phyloP scores from a whole-genome alignment of 2,797 vertebrate genomes.

The Iguana delicatissima region DNA sequence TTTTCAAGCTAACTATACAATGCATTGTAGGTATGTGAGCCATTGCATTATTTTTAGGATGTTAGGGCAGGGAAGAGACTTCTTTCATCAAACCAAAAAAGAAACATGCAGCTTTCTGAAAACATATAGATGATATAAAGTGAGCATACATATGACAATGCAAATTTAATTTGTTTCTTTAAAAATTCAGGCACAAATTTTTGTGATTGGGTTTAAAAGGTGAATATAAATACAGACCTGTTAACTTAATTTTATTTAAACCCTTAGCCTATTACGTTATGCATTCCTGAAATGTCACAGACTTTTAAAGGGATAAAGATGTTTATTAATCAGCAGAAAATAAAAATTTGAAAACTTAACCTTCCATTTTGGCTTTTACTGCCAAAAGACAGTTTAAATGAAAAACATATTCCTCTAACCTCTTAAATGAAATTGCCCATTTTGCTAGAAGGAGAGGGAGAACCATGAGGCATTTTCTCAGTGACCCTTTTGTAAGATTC shows the following conservation, averaged over 20 bases:
- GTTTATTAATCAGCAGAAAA: neutral
- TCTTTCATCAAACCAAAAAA: neutral
- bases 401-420: neutral
- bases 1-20: neutral
- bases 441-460: neutral
- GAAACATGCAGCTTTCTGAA: neutral
- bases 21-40: neutral
- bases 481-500: neutral
- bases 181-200: neutral
- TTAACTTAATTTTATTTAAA: neutral
- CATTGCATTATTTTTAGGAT: neutral
- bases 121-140: neutral
- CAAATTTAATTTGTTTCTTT: neutral
- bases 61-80: neutral
- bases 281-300: neutral
- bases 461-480: neutral
- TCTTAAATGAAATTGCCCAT: neutral
- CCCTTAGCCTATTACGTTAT: neutral
- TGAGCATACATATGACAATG: neutral
- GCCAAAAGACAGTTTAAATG: neutral
- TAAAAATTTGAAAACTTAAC: neutral
- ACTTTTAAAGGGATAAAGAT: neutral
- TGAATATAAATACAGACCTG: neutral
- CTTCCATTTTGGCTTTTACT: neutral
- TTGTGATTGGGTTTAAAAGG: neutral